Evolutionary conservation across 2,888 invertebrate genomes (phyloP), one percentile per base, ranked within the genome.

Genomic region (Tiliacea citrago): DNA sequence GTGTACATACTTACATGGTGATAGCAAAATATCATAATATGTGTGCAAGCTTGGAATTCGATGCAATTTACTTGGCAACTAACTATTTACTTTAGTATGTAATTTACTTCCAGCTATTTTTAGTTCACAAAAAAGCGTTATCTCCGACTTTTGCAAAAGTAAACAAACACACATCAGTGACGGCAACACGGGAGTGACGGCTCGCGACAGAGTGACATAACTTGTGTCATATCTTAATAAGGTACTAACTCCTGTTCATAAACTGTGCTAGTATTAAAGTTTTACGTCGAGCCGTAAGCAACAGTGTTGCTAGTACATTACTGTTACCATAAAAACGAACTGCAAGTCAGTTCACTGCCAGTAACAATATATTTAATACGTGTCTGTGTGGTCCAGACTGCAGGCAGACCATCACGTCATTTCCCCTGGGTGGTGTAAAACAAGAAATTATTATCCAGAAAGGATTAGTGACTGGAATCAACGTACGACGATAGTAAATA

Each of bases 181-280:
- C 13, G 13, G n/a, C n/a, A 58, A 9, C 16, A 12, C 29, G 29
- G 45, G 55, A 69, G 58, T 55, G 53, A 39, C 45, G 24, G 42
- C 68, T 39, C 57, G 18, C 42, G n/a, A 63, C 35, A 69, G 62
- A 35, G 47, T 42, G 58, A 53, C 39, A 63, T 47, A 73, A 65
- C 84, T 77, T 49, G 81, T 77, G 63, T 75, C 72, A 85, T 85
- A 83, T 82, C 76, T 76, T 85, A 83, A 85, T 85, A 79, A 79
- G 79, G 73, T 67, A 82, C 68, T 82, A 70, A 73, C 84, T 77
- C 60, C 21, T 60, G 60, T 85, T 79, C 85, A 79, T 85, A 85
- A 83, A 83, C 75, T 73, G 79, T 47, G 61, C 61, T 4, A 58
- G 79, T 73, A 73, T 72, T 85, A 82, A 85, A 76, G 66, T 82